phyloP scores from a whole-genome alignment of 2,113 vertebrate genomes.

The Lasiurus cinereus region DNA sequence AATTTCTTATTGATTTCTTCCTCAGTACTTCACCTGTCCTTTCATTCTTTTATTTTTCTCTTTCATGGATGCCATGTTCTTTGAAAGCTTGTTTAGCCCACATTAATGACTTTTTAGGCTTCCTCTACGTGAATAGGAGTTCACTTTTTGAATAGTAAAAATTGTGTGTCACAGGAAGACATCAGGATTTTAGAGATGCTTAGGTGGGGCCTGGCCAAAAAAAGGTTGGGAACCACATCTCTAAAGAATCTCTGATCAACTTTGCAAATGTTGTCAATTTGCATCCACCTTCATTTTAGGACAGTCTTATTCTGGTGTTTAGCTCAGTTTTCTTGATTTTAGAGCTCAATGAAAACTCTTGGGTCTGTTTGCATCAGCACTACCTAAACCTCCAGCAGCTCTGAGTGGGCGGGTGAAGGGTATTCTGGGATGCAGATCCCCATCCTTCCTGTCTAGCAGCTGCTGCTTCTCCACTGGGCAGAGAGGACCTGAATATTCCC shows the following conservation, averaged over 20 bases:
- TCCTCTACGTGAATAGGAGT: too few relatives aligned
- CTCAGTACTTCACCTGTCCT: too few relatives aligned
- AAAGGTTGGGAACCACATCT: not conserved
- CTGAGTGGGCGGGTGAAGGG: not conserved
- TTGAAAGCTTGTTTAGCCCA: too few relatives aligned
- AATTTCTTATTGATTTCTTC: too few relatives aligned
- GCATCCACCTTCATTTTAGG: not conserved
- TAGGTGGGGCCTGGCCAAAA: too few relatives aligned
- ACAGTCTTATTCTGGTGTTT: not conserved
- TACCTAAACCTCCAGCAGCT: not conserved
- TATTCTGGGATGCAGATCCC: not conserved
- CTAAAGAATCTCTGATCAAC: not conserved
- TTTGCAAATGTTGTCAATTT: not conserved
- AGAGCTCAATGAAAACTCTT: not conserved
- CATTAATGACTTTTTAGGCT: too few relatives aligned
- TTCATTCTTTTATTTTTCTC: too few relatives aligned
- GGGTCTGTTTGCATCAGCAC: not conserved
- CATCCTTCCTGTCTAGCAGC: not conserved
- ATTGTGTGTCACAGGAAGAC: too few relatives aligned
- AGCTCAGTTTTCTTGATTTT: constrained; percentile 4
- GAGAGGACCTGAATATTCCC: not conserved
- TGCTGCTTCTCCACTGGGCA: not conserved
- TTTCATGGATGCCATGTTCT: too few relatives aligned
- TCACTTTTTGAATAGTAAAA: too few relatives aligned
- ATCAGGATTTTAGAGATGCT: too few relatives aligned